Evolutionary conservation across 1,140 invertebrate species (phyloP).

Genomic region (Pachypsylla venusta): DNA sequence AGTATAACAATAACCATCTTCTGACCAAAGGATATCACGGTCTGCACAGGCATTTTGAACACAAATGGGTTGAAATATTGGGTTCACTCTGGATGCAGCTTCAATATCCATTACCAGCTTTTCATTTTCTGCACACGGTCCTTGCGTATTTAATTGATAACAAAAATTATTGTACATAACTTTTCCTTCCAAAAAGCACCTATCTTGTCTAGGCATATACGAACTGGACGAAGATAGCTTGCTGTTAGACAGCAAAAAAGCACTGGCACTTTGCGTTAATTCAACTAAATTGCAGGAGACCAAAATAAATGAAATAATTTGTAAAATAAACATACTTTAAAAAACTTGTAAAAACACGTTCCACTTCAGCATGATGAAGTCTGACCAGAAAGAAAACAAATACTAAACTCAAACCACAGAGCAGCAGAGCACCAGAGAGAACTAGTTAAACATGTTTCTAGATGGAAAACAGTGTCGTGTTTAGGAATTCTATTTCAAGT

Average conservation of each 20-base stretch:
- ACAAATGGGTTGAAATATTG: neutral
- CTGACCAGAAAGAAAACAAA: neutral
- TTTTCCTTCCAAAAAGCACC: constrained; percentile 5
- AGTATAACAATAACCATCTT: constrained; percentile 10
- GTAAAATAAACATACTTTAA: constrained; percentile 1
- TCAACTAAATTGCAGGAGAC: neutral
- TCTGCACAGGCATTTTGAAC: neutral
- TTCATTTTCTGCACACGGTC: neutral
- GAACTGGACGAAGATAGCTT: neutral
- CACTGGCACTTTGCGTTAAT: neutral
- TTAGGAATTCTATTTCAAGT: no score
- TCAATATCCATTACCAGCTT: constrained; percentile 8
- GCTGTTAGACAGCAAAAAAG: neutral
- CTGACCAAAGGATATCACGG: constrained; percentile 8
- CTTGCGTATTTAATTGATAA: neutral
- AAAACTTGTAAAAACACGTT: neutral
- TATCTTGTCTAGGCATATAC: neutral
- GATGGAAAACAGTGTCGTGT: no score
- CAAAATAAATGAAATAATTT: neutral
- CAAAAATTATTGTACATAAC: constrained; percentile 1
- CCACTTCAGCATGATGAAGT: neutral
- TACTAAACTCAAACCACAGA: neutral
- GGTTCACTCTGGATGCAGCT: neutral
- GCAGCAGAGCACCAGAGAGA: neutral
- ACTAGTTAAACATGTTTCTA: constrained; percentile 6